Conservation (phyloP, 2,888 invertebrate genomes). For the Cephus pulcher region DNA sequence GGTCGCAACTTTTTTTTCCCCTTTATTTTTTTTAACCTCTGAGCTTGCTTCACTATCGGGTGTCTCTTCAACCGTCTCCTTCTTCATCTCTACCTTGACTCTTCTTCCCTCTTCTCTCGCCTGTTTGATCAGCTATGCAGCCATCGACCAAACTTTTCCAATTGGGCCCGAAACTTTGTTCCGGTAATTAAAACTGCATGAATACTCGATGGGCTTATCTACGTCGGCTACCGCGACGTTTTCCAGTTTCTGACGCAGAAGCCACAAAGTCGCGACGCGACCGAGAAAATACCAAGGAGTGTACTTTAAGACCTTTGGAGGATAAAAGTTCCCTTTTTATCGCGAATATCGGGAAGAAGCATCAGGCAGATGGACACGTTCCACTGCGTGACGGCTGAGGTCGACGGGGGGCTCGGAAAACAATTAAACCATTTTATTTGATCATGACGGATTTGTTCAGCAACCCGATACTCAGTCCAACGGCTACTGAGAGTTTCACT, state of each 20-base stretch:
- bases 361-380: not conserved
- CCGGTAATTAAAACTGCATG: conserved; percentile 64
- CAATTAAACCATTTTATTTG: not conserved
- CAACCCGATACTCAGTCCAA: not conserved
- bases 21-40: not conserved
- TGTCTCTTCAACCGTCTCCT: conserved; percentile 8
- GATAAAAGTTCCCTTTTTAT: not conserved
- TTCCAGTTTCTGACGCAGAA: not conserved
- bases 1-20: conserved; percentile 15
- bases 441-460: not conserved
- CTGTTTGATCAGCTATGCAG: conserved; percentile 58
- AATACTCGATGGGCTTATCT: conserved; percentile 58
- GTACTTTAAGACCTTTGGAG: not conserved
- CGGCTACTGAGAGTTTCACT: not conserved
- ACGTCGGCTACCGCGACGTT: conserved; percentile 14
- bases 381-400: not conserved
- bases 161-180: conserved; percentile 63
- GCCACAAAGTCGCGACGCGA: not conserved
- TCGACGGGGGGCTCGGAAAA: not conserved
- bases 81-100: conserved; percentile 12
- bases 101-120: conserved; percentile 7
- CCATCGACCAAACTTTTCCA: conserved; percentile 64
- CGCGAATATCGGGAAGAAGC: not conserved
- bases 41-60: not conserved
- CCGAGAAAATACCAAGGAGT: not conserved